Evolutionary conservation across 2,797 vertebrate genomes (phyloP).

Genomic region (Pteropus rufus): DNA sequence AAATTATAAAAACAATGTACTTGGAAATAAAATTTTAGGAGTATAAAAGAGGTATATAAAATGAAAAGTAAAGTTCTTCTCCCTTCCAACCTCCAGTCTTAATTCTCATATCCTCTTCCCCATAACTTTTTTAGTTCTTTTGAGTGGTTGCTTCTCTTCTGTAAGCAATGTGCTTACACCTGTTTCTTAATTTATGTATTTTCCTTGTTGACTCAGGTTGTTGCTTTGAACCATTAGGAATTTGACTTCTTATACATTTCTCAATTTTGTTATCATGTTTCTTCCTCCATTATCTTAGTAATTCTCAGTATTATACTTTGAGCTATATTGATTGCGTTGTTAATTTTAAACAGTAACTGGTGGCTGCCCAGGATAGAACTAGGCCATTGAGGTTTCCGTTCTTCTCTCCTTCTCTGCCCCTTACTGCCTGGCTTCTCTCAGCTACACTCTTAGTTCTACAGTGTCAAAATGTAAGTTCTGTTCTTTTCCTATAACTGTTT

Average conservation of each 20-base stretch:
- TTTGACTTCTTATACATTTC: not conserved
- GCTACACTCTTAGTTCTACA: rapidly evolving
- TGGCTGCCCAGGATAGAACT: not conserved
- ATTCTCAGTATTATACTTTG: not conserved
- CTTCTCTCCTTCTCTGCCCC: not conserved
- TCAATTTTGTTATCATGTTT: not conserved
- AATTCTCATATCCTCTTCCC: not conserved
- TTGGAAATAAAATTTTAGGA: slow-evolving; percentile 7
- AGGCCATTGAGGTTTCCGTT: not conserved
- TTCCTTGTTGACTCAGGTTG: not conserved
- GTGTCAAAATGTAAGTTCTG: not conserved
- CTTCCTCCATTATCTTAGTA: not conserved
- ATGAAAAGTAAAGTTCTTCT: not conserved
- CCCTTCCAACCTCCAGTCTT: not conserved
- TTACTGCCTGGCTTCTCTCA: not conserved
- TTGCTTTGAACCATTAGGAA: not conserved
- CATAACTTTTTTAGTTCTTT: not conserved
- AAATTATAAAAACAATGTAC: not conserved
- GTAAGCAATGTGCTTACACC: not conserved
- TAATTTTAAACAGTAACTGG: not conserved
- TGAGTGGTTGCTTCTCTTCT: not conserved
- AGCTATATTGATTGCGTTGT: not conserved
- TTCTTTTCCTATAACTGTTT: not conserved
- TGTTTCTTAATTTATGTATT: not conserved
- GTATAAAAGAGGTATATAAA: not conserved